Evolutionary conservation across 2,888 invertebrate species (phyloP).

Genomic region (Caenorhabditis doughertyi): DNA sequence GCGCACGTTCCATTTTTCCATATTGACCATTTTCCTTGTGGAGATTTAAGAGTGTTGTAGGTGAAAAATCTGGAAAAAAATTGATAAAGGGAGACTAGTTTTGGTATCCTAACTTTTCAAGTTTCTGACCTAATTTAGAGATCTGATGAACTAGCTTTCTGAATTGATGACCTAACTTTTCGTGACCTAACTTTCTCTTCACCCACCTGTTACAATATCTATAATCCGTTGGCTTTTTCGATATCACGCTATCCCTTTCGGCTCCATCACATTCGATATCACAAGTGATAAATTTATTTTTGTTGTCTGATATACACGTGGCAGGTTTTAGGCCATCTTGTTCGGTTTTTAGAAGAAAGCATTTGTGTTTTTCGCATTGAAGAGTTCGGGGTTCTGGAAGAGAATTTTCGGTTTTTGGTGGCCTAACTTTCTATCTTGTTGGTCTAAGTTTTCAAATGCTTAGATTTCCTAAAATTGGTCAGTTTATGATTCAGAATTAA

Average conservation of each 20-base stretch:
- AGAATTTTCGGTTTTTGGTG: not conserved
- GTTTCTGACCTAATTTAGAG: not conserved
- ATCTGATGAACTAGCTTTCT: not conserved
- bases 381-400: conserved; percentile 19
- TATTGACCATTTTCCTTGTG: conserved; percentile 65
- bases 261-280: conserved; percentile 73
- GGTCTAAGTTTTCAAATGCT: too few species aligned
- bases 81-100: too few species aligned
- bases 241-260: conserved; percentile 76
- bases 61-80: conserved; percentile 68
- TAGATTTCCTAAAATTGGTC: too few species aligned
- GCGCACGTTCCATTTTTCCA: conserved; percentile 69
- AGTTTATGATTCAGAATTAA: too few species aligned
- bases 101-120: too few species aligned
- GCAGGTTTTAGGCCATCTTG: not conserved
- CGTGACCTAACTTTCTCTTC: not conserved
- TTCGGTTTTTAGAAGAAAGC: not conserved
- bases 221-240: conserved; percentile 73
- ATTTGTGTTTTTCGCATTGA: not conserved
- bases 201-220: conserved; percentile 69
- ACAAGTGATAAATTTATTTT: conserved; percentile 46
- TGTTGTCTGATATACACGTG: not conserved
- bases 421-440: not conserved
- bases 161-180: not conserved
- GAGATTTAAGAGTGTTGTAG: conserved; percentile 68